Conservation (phyloP, 2,888 invertebrate genomes). For the Drosophila anomelani region DNA sequence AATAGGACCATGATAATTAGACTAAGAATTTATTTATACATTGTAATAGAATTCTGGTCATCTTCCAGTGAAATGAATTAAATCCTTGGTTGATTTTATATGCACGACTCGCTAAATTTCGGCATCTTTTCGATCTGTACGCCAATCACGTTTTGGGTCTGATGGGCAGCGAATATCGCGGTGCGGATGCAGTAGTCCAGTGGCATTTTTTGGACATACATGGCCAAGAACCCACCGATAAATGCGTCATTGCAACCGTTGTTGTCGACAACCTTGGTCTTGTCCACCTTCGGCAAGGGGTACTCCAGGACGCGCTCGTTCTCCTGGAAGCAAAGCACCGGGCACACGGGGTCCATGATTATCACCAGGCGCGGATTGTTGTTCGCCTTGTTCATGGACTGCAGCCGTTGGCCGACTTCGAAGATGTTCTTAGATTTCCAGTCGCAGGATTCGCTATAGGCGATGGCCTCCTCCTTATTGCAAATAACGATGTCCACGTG, state of each 20-base stretch:
- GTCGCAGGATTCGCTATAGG: conserved; percentile 42
- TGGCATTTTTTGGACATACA: conserved; percentile 65
- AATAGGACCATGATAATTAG: not conserved
- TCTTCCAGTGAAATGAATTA: not conserved
- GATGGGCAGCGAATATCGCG: conserved; percentile 68
- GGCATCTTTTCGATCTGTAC: conserved; percentile 57
- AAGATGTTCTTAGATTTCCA: conserved; percentile 62
- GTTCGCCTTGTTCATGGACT: conserved; percentile 53
- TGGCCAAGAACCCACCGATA: conserved; percentile 68
- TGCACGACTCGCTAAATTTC: conserved; percentile 56
- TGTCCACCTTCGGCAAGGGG: conserved; percentile 58
- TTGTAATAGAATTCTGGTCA: not conserved
- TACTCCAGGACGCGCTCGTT: conserved; percentile 57
- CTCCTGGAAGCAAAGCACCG: conserved; percentile 58
- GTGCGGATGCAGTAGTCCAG: conserved; percentile 70
- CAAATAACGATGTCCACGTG: conserved; percentile 60
- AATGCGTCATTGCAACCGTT: conserved; percentile 73
- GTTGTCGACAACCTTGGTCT: conserved; percentile 51
- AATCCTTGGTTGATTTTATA: conserved; percentile 7
- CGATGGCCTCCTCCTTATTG: conserved; percentile 65
- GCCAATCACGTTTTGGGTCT: conserved; percentile 49
- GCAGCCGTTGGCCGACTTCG: conserved; percentile 57
- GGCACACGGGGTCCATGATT: conserved; percentile 60
- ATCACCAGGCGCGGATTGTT: conserved; percentile 48
- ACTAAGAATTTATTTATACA: conserved; percentile 7